These are phyloP conservation scores for Carollia perspicillata DNA, from an alignment of 2,113 vertebrate species.

Conservation along the genomic window DNA sequence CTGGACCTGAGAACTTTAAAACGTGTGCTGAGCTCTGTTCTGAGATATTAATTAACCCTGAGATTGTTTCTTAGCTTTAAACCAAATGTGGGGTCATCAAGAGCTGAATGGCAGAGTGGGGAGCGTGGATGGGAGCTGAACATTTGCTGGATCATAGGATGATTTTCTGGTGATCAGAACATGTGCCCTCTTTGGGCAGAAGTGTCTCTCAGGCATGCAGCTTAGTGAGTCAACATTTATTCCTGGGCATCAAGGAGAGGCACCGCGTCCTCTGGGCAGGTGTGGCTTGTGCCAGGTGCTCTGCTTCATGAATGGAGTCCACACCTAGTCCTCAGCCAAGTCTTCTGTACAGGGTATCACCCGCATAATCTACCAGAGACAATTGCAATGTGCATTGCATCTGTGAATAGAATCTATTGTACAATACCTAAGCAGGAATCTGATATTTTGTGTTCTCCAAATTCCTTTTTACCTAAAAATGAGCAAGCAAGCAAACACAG, in stretches of 20 bases:
- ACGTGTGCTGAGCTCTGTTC: not conserved
- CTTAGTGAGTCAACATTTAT: not conserved
- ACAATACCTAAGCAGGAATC: not conserved
- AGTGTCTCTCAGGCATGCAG: not conserved
- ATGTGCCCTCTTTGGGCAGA: not conserved
- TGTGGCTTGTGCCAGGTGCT: not conserved
- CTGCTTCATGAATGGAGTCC: not conserved
- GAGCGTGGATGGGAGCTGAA: not conserved
- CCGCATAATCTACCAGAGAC: not conserved
- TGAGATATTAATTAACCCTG: not conserved
- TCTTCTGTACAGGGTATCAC: not conserved
- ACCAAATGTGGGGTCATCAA: not conserved
- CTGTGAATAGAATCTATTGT: not conserved
- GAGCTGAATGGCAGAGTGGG: not conserved
- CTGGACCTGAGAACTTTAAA: not conserved
- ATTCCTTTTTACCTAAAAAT: not conserved
- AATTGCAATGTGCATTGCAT: not conserved
- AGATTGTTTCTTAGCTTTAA: not conserved
- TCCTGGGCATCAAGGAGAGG: not conserved
- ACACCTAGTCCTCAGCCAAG: not conserved
- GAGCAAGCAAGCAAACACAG: not conserved
- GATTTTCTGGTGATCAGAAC: slow-evolving; percentile 5
- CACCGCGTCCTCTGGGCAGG: not conserved
- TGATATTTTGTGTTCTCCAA: not conserved
- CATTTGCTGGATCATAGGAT: not conserved